phyloP scores from a whole-genome alignment of 1,140 invertebrate genomes.

The Bombus huntii region DNA sequence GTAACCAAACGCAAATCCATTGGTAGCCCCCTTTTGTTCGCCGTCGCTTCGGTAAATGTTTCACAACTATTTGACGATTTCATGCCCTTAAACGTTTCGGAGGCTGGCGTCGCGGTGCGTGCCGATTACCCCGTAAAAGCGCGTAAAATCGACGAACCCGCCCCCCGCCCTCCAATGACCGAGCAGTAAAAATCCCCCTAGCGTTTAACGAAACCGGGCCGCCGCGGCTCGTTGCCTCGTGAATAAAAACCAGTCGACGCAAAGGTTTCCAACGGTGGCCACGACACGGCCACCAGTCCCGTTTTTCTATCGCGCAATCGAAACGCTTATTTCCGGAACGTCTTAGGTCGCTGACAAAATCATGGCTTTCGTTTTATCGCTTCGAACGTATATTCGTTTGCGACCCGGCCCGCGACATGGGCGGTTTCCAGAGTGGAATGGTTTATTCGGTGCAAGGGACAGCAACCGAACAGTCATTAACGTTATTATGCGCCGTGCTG shows the following conservation, averaged over 20 bases:
- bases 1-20: slow-evolving; percentile 34
- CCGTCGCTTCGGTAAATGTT: slow-evolving; percentile 47
- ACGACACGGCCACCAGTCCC: not conserved
- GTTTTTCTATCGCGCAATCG: slow-evolving; percentile 23
- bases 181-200: slow-evolving; percentile 19
- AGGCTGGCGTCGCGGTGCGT: slow-evolving; percentile 7
- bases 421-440: too few relatives aligned
- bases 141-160: slow-evolving; percentile 30
- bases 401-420: not conserved
- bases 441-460: slow-evolving; percentile 7
- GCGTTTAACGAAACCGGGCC: slow-evolving; percentile 10
- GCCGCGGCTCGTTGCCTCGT: not conserved
- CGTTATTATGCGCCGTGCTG: slow-evolving; percentile 4
- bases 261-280: not conserved
- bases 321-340: slow-evolving; percentile 25
- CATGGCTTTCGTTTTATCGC: slow-evolving; percentile 18
- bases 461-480: slow-evolving; percentile 6
- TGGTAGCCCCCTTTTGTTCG: slow-evolving; percentile 14
- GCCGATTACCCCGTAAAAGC: slow-evolving; percentile 59
- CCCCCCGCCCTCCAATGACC: not conserved
- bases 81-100: slow-evolving; percentile 51
- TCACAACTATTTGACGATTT: slow-evolving; percentile 56
- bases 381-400: slow-evolving; percentile 1
- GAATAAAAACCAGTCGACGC: slow-evolving; percentile 33
- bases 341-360: slow-evolving; percentile 18